Percentiles rank a stretch among this genome's conserved stretches.
These are phyloP conservation scores for Nestor notabilis DNA, from an alignment of 2,113 vertebrate species.

Conservation along the genomic window DNA sequence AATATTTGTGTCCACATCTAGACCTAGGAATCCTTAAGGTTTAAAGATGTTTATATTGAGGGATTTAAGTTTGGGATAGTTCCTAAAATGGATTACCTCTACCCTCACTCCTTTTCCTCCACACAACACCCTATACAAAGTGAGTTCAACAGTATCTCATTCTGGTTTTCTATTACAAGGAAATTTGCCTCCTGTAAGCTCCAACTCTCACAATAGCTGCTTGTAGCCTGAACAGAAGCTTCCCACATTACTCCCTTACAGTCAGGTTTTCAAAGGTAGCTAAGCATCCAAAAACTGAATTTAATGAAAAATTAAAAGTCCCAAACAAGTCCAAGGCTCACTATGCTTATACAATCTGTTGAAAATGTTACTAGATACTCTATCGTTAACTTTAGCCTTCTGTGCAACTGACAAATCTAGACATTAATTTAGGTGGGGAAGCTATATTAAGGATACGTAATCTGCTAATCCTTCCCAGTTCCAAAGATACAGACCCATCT, in stretches of 20 bases:
- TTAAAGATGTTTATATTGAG: constrained; percentile 7
- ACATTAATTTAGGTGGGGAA: background rate
- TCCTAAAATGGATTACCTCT: background rate
- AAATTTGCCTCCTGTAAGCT: constrained; percentile 10
- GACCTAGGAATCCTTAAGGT: background rate
- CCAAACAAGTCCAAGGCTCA: background rate
- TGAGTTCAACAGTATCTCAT: constrained; percentile 6
- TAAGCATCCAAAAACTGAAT: background rate
- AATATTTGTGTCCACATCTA: background rate
- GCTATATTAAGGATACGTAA: background rate
- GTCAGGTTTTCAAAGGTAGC: background rate
- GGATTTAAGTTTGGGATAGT: background rate
- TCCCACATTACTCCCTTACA: background rate
- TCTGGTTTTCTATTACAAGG: constrained; percentile 28
- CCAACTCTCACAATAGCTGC: background rate
- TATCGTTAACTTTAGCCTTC: background rate
- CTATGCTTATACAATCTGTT: background rate
- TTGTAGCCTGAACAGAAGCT: background rate
- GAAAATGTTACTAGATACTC: background rate
- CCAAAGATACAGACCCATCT: background rate
- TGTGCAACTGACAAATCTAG: background rate
- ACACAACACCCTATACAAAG: background rate
- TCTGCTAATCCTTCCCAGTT: background rate
- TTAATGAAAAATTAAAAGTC: background rate
- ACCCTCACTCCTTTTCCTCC: background rate